These are phyloP conservation scores for Emmelina monodactyla DNA, from an alignment of 2,888 invertebrate species.

Conservation along the genomic window DNA sequence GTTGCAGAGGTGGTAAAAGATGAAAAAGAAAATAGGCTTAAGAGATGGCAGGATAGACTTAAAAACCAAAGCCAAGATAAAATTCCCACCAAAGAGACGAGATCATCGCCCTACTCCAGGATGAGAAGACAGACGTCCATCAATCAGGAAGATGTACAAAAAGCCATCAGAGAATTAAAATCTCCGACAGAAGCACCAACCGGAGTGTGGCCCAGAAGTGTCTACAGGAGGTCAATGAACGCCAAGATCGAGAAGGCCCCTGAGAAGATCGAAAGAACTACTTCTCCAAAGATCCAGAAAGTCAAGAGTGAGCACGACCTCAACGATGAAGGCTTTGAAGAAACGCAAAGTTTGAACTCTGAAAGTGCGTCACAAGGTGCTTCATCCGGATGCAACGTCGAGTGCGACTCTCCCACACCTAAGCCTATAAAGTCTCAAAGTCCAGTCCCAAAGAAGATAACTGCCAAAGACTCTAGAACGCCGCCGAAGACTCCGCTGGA, in stretches of 20 bases:
- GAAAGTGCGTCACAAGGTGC: slow-evolving; percentile 88
- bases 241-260: slow-evolving; percentile 31
- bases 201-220: slow-evolving; percentile 66
- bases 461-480: slow-evolving; percentile 56
- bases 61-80: slow-evolving; percentile 63
- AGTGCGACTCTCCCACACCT: slow-evolving; percentile 64
- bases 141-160: slow-evolving; percentile 74
- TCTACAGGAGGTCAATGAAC: slow-evolving; percentile 41
- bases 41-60: slow-evolving; percentile 75
- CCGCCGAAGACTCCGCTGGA: slow-evolving; percentile 42
- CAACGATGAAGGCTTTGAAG: slow-evolving; percentile 91
- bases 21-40: slow-evolving; percentile 68
- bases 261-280: slow-evolving; percentile 30
- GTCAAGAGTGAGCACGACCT: slow-evolving; percentile 72
- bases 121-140: slow-evolving; percentile 73
- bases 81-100: slow-evolving; percentile 50
- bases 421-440: slow-evolving; percentile 45
- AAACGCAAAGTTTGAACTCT: slow-evolving; percentile 86
- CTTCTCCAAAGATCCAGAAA: slow-evolving; percentile 58
- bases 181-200: slow-evolving; percentile 69
- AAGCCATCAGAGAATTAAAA: slow-evolving; percentile 71
- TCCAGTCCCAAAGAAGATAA: slow-evolving; percentile 54
- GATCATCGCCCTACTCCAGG: slow-evolving; percentile 48
- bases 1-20: slow-evolving; percentile 40
- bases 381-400: slow-evolving; percentile 77